Evolutionary conservation across 2,888 invertebrate genomes (phyloP).

Genomic region (Calameuta pallipes): DNA sequence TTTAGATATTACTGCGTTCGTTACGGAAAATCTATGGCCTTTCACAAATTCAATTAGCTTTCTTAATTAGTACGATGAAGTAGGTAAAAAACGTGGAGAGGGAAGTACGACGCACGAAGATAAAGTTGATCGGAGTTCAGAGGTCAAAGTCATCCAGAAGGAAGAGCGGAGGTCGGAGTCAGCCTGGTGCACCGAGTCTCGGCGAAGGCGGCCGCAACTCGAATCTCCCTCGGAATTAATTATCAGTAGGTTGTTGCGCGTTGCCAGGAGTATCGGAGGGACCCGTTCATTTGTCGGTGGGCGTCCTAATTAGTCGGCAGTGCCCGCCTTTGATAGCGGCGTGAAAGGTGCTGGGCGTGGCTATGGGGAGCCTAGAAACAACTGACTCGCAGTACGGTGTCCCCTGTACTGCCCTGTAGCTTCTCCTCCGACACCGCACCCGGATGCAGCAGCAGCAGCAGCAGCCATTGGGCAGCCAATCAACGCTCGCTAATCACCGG

Average conservation of each 20-base stretch:
- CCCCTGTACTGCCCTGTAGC: constrained; percentile 22
- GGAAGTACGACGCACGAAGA: too few species aligned
- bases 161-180: too few species aligned
- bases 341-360: constrained; percentile 63
- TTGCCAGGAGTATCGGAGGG: not conserved
- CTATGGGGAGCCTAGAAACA: constrained; percentile 60
- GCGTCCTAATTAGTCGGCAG: constrained; percentile 63
- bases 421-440: constrained; percentile 16
- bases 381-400: constrained; percentile 38
- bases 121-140: too few species aligned
- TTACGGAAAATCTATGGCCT: too few species aligned
- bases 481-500: constrained; percentile 59
- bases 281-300: constrained; percentile 59
- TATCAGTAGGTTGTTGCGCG: not conserved
- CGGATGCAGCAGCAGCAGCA: not conserved
- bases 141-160: too few species aligned
- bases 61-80: too few species aligned
- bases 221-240: not conserved
- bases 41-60: too few species aligned
- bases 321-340: constrained; percentile 61
- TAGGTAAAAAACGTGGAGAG: too few species aligned
- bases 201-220: too few species aligned
- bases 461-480: constrained; percentile 49
- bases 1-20: too few species aligned
- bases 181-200: too few species aligned